Base-by-base conservation (phyloP, 1,140 invertebrate species). In the Oedothorax gibbosus region DNA sequence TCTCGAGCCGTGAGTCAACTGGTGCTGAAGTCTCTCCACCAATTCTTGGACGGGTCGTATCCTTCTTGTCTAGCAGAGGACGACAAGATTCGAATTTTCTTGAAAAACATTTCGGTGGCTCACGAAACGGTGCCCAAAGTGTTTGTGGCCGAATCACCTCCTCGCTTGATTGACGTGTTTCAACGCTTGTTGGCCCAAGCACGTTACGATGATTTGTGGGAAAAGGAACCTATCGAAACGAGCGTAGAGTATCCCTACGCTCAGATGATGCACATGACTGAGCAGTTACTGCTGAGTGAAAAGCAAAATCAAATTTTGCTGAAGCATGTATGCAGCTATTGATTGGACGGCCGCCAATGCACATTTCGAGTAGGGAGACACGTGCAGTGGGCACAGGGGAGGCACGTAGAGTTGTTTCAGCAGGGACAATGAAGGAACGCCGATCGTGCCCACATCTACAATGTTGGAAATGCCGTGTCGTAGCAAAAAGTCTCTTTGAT, bases 131-230 rank as follows among this genome's bases (percentile, higher is more conserved):
- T 75, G 14, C 72, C 53, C 7, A 10, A 75, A 35, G 72, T 35
- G 0, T 49, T 56, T 7, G 12, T 57, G 7, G 15, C 7, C 7
- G 53, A 75, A 7, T 21, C n/a, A 2, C 51, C 71, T 10, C 71
- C 69, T 5, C 2, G n/a, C n/a, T 7, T 53, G 8, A 72, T 72
- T 11, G 69, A 72, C 7, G 7, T 51, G 0, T 72, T 72, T 72
- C 69, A 72, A n/a, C 35, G 69, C 18, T 18, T 72, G 7, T 72
- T 72, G 49, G 69, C 69, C 14, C 3, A 53, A 11, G 51, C 69
- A 15, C n/a, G 21, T 20, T 21, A 20, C 21, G 64, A 66, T 21
- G 64, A n/a, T 5, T 21, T 66, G 18, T 66, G 64, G 64, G 21
- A 62, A 62, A 62, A 12, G 57, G 12, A n/a, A 21, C n/a, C 64